phyloP scores from a whole-genome alignment of 2,113 vertebrate genomes.

The Pelusios castaneus region DNA sequence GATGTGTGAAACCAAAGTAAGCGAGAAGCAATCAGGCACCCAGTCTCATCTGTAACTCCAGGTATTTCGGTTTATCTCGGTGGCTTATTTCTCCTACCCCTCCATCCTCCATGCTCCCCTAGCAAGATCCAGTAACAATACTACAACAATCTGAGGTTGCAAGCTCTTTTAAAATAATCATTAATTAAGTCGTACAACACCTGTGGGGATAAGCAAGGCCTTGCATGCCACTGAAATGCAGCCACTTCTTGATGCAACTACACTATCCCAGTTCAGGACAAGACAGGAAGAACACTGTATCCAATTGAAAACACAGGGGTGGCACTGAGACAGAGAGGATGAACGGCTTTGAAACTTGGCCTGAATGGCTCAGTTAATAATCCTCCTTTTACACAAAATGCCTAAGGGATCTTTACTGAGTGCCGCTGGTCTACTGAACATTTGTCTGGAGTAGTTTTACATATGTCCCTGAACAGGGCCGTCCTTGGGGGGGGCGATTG shows the following conservation, averaged over 20 bases:
- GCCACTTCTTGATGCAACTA: background rate
- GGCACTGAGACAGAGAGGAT: background rate
- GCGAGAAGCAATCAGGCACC: too few relatives aligned
- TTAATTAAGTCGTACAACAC: background rate
- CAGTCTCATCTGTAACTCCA: too few relatives aligned
- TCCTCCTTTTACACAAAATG: background rate
- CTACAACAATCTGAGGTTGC: too few relatives aligned
- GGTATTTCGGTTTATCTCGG: too few relatives aligned
- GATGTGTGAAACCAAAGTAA: background rate
- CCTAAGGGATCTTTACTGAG: too few relatives aligned
- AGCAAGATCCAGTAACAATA: too few relatives aligned
- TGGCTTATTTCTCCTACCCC: rapidly evolving
- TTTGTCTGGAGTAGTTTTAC: background rate
- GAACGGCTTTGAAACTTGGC: background rate
- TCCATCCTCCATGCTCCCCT: background rate
- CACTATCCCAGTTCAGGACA: too few relatives aligned
- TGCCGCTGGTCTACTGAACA: background rate
- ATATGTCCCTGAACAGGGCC: background rate
- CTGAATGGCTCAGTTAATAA: background rate
- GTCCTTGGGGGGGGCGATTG: too few relatives aligned
- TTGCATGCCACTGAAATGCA: background rate
- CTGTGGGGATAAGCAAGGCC: background rate
- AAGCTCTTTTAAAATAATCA: background rate
- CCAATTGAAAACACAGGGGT: background rate
- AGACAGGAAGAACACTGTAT: background rate